Percentiles rank a stretch among this genome's conserved stretches.
These are phyloP conservation scores for Aphis craccivora DNA, from an alignment of 1,140 invertebrate genomes.

Conservation along the genomic window DNA sequence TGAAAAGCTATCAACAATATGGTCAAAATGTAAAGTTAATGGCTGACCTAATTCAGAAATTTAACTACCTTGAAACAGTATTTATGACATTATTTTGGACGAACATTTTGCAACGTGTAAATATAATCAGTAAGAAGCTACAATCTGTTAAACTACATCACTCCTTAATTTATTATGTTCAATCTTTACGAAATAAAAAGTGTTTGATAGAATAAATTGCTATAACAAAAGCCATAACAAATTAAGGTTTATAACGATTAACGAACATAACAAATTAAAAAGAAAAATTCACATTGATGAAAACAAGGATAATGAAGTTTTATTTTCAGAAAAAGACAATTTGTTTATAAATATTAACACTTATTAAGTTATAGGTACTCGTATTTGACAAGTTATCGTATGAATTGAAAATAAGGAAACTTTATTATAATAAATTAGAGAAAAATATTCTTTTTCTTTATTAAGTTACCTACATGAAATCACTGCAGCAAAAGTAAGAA, in stretches of 20 bases:
- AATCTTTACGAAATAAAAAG: neutral
- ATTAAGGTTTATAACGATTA: neutral
- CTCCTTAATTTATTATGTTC: constrained; percentile 3
- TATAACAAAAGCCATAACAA: neutral
- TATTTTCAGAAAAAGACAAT: neutral
- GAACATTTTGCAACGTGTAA: neutral
- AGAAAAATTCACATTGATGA: neutral
- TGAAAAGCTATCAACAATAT: neutral
- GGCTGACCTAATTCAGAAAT: neutral
- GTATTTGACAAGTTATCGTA: neutral
- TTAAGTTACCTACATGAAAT: neutral
- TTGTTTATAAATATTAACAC: neutral
- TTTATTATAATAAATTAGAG: neutral
- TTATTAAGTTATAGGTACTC: neutral
- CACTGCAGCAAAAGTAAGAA: neutral
- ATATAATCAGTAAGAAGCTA: neutral
- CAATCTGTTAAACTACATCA: neutral
- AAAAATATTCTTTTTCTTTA: neutral
- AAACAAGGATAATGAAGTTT: neutral
- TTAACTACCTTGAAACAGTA: neutral
- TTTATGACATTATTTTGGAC: neutral
- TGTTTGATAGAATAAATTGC: neutral
- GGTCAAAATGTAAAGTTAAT: neutral
- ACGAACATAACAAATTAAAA: neutral
- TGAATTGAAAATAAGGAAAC: neutral